phyloP scores from a whole-genome alignment of 2,113 vertebrate species.

The Nothobranchius kuhntae region DNA sequence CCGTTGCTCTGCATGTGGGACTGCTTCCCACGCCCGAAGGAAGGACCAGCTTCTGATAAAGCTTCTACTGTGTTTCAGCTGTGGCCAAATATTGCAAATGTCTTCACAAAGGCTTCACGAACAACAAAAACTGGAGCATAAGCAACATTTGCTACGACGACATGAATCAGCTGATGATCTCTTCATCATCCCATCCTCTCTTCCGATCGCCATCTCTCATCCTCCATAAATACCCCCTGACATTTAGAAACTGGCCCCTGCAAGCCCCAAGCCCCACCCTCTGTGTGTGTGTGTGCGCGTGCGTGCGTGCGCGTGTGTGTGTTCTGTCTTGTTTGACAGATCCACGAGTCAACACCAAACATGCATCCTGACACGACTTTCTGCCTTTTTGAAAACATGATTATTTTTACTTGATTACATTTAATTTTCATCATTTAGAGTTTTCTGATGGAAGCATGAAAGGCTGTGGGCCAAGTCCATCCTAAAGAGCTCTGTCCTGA shows the following conservation, averaged over 20 bases:
- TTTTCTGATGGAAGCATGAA: background rate
- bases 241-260: constrained; percentile 69
- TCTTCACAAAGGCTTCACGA: background rate
- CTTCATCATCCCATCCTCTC: constrained; percentile 33
- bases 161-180: background rate
- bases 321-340: constrained; percentile 3
- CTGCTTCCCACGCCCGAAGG: constrained; percentile 17
- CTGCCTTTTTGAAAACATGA: constrained; percentile 9
- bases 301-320: background rate
- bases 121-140: background rate
- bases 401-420: constrained; percentile 7
- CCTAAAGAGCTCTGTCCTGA: background rate
- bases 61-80: constrained; percentile 4
- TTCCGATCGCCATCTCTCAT: constrained; percentile 68
- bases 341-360: constrained; percentile 12
- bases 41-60: constrained; percentile 18
- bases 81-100: constrained; percentile 3
- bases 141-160: background rate
- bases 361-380: background rate
- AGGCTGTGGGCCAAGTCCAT: background rate
- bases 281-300: constrained; percentile 4
- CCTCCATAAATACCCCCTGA: constrained; percentile 80
- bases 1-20: constrained; percentile 1
- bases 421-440: background rate
- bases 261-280: constrained; percentile 3